Percentiles rank a stretch among this genome's conserved stretches.
These are phyloP conservation scores for Tapirus indicus DNA, from an alignment of 2,797 vertebrate species.

Conservation along the genomic window DNA sequence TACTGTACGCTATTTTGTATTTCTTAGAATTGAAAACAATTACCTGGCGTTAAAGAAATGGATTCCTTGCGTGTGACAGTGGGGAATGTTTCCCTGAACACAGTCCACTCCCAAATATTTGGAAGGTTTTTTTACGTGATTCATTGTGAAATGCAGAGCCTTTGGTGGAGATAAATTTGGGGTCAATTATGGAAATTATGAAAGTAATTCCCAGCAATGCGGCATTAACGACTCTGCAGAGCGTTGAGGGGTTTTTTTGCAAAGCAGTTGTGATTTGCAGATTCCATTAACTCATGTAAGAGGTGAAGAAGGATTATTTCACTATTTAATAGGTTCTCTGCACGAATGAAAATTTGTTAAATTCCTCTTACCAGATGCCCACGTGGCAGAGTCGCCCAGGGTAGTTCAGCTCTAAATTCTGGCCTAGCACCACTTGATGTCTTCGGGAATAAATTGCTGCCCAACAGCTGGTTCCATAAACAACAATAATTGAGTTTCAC, in stretches of 20 bases:
- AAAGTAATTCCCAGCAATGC: neutral
- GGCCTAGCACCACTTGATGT: neutral
- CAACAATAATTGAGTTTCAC: neutral
- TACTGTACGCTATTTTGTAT: accelerated
- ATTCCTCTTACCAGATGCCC: neutral
- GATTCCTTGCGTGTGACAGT: accelerated
- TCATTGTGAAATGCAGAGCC: neutral
- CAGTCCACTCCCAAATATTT: accelerated
- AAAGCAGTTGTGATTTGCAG: neutral
- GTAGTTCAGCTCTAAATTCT: neutral
- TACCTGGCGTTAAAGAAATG: neutral
- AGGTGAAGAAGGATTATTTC: neutral
- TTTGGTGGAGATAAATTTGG: neutral
- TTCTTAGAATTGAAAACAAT: neutral
- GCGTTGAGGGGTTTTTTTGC: neutral
- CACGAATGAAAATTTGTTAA: neutral
- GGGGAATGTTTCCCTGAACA: accelerated
- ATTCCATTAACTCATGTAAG: neutral
- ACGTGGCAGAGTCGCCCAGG: neutral
- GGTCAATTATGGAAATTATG: accelerated
- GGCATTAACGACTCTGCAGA: accelerated
- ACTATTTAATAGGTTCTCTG: neutral
- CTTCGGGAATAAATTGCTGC: neutral
- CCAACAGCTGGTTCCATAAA: neutral
- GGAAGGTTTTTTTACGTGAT: neutral